phyloP scores from a whole-genome alignment of 1,140 invertebrate genomes.

The Drosophila repletoides region DNA sequence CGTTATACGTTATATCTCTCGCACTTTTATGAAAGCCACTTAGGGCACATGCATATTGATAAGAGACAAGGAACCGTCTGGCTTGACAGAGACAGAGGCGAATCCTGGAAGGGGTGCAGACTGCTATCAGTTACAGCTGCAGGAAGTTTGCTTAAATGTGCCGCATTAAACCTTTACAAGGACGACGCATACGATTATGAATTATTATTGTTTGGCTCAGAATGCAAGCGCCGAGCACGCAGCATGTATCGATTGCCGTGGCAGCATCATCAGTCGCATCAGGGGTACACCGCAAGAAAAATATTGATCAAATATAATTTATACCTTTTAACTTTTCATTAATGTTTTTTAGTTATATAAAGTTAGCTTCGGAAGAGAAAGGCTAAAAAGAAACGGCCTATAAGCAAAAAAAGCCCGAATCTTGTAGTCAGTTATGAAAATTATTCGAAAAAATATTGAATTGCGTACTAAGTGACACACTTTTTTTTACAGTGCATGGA shows the following conservation, averaged over 20 bases:
- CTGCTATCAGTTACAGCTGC: constrained; percentile 71
- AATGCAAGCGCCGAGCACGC: constrained; percentile 21
- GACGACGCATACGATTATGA: constrained; percentile 64
- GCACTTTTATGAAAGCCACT: constrained; percentile 63
- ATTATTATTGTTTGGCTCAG: constrained; percentile 73
- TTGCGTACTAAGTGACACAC: too few species aligned
- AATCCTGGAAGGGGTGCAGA: not conserved
- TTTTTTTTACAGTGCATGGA: too few species aligned
- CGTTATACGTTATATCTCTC: constrained; percentile 42
- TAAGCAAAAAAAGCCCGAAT: too few species aligned
- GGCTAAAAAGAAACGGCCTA: too few species aligned
- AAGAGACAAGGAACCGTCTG: constrained; percentile 49
- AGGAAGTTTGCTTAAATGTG: constrained; percentile 77
- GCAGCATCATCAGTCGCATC: too few species aligned
- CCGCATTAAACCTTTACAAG: constrained; percentile 71
- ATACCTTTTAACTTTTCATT: too few species aligned
- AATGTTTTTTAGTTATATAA: too few species aligned
- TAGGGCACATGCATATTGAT: constrained; percentile 75
- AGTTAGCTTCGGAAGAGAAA: too few species aligned
- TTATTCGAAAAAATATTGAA: too few species aligned
- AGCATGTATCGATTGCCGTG: constrained; percentile 60
- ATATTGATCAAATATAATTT: too few species aligned
- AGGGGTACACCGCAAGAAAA: too few species aligned
- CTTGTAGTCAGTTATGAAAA: too few species aligned
- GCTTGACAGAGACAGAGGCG: constrained; percentile 1